Evolutionary conservation across 2,797 vertebrate genomes (phyloP), one percentile per base, ranked within the genome.

Genomic region (Loris lydekkerianus): DNA sequence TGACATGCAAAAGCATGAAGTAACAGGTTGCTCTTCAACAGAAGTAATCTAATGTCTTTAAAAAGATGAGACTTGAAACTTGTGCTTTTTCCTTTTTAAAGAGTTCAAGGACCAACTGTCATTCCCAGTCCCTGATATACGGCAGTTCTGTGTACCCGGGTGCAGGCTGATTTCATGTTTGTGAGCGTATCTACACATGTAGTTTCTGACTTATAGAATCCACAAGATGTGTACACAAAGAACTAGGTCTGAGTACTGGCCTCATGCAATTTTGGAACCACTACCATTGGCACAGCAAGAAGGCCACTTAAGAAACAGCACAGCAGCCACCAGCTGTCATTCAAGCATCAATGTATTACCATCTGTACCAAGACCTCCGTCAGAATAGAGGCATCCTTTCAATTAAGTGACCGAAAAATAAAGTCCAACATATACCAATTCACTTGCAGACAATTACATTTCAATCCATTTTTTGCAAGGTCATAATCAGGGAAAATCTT

Each of bases 61-160:
- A 78, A 40, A 80, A 40, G 86, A 25, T 56, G 46, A 84, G 29
- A 23, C 85, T 85, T 92, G 83, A 90, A 83, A 21, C 31, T 84
- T 70, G n/a, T 70, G 65, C 82, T 73, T 86, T 81, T 91, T 81
- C 80, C 60, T 83, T 76, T 95, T 86, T 67, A 84, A 81, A 86
- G 37, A 75, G n/a, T 37, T 91, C n/a, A 86, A 77, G 56, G 18
- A 75, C 94, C 81, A 29, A 27, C 0, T 34, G 75, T 86, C 83
- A 94, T 63, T 78, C 21, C 5, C 21, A 53, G 29, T 76, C 65
- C 53, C 77, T 67, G 40, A 72, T 58, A 78, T 23, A 56, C 0
- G 29, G 58, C 37, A 95, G 10, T 14, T 83, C 10, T 23, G 13
- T 2, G 0, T 58, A 20, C 46, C 76, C 40, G 46, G 18, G 3